Base-by-base conservation (phyloP, 2,797 vertebrate species). In the Labeo calbasu region DNA sequence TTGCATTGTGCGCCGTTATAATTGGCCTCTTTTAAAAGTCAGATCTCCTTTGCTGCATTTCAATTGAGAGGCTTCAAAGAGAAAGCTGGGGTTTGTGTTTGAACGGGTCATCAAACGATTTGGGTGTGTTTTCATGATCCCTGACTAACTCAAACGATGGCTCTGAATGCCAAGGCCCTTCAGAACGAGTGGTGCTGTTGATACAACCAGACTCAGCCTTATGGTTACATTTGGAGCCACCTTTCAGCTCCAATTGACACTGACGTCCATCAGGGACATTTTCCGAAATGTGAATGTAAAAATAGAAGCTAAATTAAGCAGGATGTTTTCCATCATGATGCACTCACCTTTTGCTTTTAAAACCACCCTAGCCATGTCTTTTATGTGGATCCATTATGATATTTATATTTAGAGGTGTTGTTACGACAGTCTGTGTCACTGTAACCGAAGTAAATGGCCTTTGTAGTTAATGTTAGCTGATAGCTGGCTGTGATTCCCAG, bases 41-140 rank as follows among this genome's bases (percentile, higher is more conserved):
- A 91, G 92, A 88, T 91, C 87, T 88, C 88, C 82, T 88, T 88
- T 90, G 91, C 93, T 95, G 93, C 93, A 94, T 95, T 92, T 94
- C 91, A 95, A 94, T 93, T 68, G 87, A 91, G 90, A 88, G 91
- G 93, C 94, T 95, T 95, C 94, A 95, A 95, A 95, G 94, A 92
- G 92, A 92, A 90, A 88, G 68, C 86, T 87, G 25, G 53, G 70
- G 76, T 66, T 92, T 57, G 81, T 86, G 86, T 90, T 82, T 86
- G 88, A 90, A 89, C 81, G 73, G 88, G 75, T 91, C 90, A 92
- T 94, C 90, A 94, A 94, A 94, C 25, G 46, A 63, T 83, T n/a
- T 69, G 15, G 15, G 46, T 46, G 83, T 63, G 80, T 66, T 36
- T 70, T 51, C 5, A 13, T n/a, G 13, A 76, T 63, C 48, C 4